Conservation (phyloP, 2,888 invertebrate species). For the Nudaria mundana region DNA sequence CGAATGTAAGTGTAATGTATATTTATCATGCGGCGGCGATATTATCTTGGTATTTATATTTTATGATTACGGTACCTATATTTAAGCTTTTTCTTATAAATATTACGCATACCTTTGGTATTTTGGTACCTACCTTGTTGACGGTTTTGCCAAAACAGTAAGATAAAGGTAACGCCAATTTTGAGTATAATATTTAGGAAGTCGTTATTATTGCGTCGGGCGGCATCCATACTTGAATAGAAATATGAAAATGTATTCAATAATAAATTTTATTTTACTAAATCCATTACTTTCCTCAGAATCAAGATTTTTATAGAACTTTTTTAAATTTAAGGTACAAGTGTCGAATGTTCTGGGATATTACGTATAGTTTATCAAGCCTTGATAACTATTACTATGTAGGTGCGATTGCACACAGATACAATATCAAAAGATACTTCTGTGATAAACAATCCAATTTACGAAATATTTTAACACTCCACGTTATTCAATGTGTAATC, state of each 20-base stretch:
- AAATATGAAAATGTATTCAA: not conserved
- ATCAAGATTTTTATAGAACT: too few species aligned
- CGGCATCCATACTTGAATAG: not conserved
- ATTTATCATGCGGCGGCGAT: conserved; percentile 37
- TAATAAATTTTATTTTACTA: too few species aligned
- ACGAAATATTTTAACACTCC: too few species aligned
- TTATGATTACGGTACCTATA: conserved; percentile 43
- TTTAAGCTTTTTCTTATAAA: conserved; percentile 17
- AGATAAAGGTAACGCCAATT: too few species aligned
- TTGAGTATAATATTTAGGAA: too few species aligned
- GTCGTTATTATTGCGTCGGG: too few species aligned
- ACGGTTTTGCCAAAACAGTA: too few species aligned
- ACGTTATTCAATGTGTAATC: too few species aligned
- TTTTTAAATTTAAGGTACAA: not conserved
- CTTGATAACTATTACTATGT: conserved; percentile 29
- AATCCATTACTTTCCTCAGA: too few species aligned
- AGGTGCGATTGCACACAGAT: conserved; percentile 15
- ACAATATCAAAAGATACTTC: conserved; percentile 22
- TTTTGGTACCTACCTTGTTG: too few species aligned
- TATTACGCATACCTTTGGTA: conserved; percentile 16
- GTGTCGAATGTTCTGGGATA: conserved; percentile 29
- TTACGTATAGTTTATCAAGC: conserved; percentile 30
- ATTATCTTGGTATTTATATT: conserved; percentile 53
- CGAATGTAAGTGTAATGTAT: conserved; percentile 43
- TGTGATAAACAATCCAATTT: too few species aligned